phyloP scores from a whole-genome alignment of 2,113 vertebrate genomes.

The Hypanus sabinus region DNA sequence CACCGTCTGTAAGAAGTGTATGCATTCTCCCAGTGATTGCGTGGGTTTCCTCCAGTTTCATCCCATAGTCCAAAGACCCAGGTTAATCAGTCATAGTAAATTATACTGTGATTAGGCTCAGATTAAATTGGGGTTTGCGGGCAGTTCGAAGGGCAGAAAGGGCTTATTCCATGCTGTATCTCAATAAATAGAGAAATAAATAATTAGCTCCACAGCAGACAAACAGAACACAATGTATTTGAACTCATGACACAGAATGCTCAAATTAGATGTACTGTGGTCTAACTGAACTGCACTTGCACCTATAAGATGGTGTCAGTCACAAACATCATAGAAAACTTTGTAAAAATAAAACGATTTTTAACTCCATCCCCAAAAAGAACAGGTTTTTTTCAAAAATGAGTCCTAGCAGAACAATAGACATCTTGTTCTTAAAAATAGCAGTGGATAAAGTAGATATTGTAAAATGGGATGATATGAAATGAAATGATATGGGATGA shows the following conservation, averaged over 20 bases:
- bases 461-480: not conserved
- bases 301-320: not conserved
- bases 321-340: not conserved
- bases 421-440: not conserved
- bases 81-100: too few relatives aligned
- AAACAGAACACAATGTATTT: not conserved
- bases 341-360: not conserved
- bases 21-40: too few relatives aligned
- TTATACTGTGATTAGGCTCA: too few relatives aligned
- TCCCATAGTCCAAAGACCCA: too few relatives aligned
- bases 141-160: too few relatives aligned
- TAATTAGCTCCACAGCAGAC: too few relatives aligned
- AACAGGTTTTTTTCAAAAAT: not conserved
- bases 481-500: not conserved
- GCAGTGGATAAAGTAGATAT: not conserved
- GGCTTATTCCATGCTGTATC: too few relatives aligned
- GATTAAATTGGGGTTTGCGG: too few relatives aligned
- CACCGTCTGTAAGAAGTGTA: too few relatives aligned
- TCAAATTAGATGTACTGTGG: not conserved
- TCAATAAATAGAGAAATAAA: too few relatives aligned
- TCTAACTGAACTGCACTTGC: not conserved
- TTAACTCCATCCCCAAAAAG: not conserved
- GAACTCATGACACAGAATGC: not conserved
- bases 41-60: too few relatives aligned
- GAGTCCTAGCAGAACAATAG: not conserved